Conservation (phyloP, 2,888 invertebrate genomes). For the Eudemis profundana region DNA sequence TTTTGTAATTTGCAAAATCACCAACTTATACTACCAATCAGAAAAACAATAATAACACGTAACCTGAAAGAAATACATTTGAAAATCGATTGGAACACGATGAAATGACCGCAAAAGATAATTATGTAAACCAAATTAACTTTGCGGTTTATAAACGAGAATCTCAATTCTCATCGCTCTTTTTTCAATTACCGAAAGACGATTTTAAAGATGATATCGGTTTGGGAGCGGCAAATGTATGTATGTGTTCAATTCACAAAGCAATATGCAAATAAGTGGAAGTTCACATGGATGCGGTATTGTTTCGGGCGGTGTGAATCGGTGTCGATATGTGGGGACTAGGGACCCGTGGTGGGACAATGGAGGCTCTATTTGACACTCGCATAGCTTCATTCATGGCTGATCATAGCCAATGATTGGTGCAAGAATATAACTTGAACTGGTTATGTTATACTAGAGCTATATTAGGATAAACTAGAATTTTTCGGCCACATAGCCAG, state of each 20-base stretch:
- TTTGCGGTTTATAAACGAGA: constrained; percentile 6
- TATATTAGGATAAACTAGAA: too few species aligned
- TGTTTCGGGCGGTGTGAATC: constrained; percentile 46
- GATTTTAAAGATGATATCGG: background rate
- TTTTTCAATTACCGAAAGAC: background rate
- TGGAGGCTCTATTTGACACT: constrained; percentile 21
- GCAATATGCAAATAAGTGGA: constrained; percentile 49
- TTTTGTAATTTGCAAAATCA: constrained; percentile 22
- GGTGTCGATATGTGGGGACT: constrained; percentile 41
- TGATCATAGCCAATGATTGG: too few species aligned
- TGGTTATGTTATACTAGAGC: too few species aligned
- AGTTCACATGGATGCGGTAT: constrained; percentile 47
- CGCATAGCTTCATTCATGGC: background rate
- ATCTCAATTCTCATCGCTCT: background rate
- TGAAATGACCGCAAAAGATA: constrained; percentile 9
- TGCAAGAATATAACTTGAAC: too few species aligned
- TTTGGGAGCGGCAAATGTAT: constrained; percentile 16
- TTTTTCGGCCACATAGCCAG: too few species aligned
- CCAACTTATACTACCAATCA: constrained; percentile 6
- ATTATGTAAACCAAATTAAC: constrained; percentile 16
- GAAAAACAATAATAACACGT: background rate
- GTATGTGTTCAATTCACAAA: constrained; percentile 46
- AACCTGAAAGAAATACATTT: background rate
- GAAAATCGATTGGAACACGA: background rate
- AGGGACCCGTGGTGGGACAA: constrained; percentile 18